Evolutionary conservation across 2,888 invertebrate genomes (phyloP).

Genomic region (Glaucopsyche alexis): DNA sequence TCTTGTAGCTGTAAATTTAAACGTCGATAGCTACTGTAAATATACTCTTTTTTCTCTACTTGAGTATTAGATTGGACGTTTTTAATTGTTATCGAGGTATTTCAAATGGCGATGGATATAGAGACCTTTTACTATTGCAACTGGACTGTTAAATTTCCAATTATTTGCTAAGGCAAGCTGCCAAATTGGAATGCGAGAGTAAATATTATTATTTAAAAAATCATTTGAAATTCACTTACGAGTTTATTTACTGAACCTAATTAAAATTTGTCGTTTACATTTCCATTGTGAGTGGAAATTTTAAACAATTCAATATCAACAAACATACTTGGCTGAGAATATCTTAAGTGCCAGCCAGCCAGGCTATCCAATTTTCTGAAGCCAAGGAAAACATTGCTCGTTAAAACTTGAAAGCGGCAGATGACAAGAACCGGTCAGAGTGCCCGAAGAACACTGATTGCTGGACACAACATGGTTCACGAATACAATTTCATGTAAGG

Average conservation of each 20-base stretch:
- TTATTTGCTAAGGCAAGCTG: background rate
- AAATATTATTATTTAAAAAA: slow-evolving; percentile 6
- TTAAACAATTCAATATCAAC: background rate
- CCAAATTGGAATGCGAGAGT: background rate
- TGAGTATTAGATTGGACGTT: too few relatives aligned
- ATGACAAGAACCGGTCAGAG: slow-evolving; percentile 13
- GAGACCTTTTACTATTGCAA: background rate
- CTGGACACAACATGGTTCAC: background rate
- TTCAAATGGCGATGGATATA: background rate
- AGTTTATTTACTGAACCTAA: background rate
- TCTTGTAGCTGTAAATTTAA: background rate
- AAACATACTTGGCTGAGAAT: background rate
- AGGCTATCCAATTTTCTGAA: slow-evolving; percentile 15
- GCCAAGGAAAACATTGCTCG: slow-evolving; percentile 10
- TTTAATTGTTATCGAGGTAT: background rate
- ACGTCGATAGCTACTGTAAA: background rate
- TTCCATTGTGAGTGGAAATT: background rate
- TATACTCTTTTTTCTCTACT: too few relatives aligned
- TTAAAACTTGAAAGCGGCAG: slow-evolving; percentile 17
- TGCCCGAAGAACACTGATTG: slow-evolving; percentile 16
- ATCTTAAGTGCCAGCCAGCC: background rate
- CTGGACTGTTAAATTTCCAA: background rate
- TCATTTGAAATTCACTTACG: background rate
- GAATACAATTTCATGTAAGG: background rate
- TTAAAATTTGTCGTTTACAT: background rate